Evolutionary conservation across 1,140 invertebrate species (phyloP).

Genomic region (Druon quercuslanigerum): DNA sequence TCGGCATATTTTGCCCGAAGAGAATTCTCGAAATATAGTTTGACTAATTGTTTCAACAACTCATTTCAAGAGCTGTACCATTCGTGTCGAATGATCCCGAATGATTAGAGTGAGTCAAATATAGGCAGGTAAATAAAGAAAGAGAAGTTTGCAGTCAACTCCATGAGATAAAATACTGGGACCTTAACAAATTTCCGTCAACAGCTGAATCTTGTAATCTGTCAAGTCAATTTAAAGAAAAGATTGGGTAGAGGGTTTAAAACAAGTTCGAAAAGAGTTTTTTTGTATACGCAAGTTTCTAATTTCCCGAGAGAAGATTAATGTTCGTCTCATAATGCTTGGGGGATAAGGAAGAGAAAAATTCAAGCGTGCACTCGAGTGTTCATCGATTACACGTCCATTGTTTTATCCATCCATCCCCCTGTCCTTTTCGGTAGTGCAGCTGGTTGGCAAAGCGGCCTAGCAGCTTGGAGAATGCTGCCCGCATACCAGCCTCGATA

Average conservation of each 20-base stretch:
- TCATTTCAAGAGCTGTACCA: too few species aligned
- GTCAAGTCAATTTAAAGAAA: conserved; percentile 28
- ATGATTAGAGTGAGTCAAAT: not conserved
- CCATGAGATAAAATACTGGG: not conserved
- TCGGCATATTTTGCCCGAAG: too few species aligned
- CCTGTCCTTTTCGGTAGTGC: conserved; percentile 40
- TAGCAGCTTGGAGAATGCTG: conserved; percentile 66
- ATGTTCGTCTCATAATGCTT: conserved; percentile 25
- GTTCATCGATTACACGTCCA: conserved; percentile 43
- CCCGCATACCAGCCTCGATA: conserved; percentile 52
- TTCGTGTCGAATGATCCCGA: too few species aligned
- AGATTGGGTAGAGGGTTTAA: conserved; percentile 23
- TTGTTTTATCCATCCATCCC: conserved; percentile 36
- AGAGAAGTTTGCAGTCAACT: not conserved
- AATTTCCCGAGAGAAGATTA: conserved; percentile 31
- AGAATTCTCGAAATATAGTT: too few species aligned
- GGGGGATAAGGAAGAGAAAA: conserved; percentile 26
- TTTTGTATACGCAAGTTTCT: conserved; percentile 10
- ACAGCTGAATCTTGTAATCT: conserved; percentile 23
- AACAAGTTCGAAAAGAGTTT: conserved; percentile 28
- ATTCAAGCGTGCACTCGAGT: conserved; percentile 31
- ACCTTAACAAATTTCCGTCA: conserved; percentile 14
- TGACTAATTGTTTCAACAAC: too few species aligned
- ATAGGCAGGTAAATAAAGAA: not conserved
- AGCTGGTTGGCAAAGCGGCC: conserved; percentile 63